Evolutionary conservation across 2,797 vertebrate genomes (phyloP).

Genomic region (Nannoperca obscura): DNA sequence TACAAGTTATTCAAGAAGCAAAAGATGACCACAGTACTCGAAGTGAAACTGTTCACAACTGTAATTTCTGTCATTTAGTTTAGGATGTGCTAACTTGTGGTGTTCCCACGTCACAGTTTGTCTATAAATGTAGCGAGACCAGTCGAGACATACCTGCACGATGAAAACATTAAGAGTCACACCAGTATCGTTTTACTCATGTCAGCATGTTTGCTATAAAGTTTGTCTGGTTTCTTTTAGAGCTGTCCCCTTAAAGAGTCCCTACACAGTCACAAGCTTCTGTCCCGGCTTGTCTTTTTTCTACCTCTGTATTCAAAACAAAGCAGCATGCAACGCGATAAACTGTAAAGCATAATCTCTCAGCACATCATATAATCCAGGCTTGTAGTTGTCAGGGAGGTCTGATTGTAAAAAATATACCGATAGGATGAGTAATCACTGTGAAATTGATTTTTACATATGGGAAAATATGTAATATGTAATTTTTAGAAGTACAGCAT

Average conservation of each 20-base stretch:
- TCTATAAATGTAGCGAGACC: not conserved
- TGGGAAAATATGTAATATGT: not conserved
- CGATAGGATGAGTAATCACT: not conserved
- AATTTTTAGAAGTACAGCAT: not conserved
- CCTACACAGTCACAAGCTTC: constrained; percentile 3
- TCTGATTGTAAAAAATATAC: not conserved
- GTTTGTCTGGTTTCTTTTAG: not conserved
- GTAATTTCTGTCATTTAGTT: not conserved
- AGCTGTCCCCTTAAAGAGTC: not conserved
- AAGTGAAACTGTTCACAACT: constrained; percentile 4
- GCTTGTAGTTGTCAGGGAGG: not conserved
- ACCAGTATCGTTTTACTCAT: not conserved
- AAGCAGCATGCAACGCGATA: not conserved
- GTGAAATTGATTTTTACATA: constrained; percentile 1
- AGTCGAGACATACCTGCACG: not conserved
- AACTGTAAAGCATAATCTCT: not conserved
- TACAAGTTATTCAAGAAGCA: not conserved
- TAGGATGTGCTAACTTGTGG: not conserved
- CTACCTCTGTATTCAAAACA: constrained; percentile 47
- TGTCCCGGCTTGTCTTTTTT: constrained; percentile 14
- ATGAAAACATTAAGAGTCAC: not conserved
- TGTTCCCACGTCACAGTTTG: constrained; percentile 4
- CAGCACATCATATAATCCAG: not conserved
- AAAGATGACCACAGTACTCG: not conserved
- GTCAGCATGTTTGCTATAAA: not conserved